Percentiles rank a stretch among this genome's conserved stretches.
phyloP scores from a whole-genome alignment of 2,113 vertebrate species.

The Xenopus borealis region DNA sequence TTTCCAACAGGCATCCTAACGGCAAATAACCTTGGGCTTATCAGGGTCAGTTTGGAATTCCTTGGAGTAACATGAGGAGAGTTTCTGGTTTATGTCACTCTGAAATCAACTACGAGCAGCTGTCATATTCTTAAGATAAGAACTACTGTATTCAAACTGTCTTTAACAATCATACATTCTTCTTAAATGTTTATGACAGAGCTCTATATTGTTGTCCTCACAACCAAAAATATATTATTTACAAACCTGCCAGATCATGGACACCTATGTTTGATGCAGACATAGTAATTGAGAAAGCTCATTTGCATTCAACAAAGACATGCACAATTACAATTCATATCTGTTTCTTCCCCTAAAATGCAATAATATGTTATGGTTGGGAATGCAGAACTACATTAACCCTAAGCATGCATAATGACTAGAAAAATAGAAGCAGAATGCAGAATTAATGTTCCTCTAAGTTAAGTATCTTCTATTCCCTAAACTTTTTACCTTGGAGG shows the following conservation, averaged over 20 bases:
- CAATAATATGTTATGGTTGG: not conserved
- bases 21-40: conserved; percentile 84
- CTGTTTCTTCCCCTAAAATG: not conserved
- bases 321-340: too few species aligned
- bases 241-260: not conserved
- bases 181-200: too few species aligned
- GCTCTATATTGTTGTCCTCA: not conserved
- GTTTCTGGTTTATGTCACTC: conserved; percentile 80
- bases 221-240: not conserved
- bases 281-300: conserved; percentile 51
- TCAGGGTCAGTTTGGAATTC: conserved; percentile 87
- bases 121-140: conserved; percentile 63
- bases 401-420: not conserved
- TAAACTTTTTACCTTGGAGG: conserved; percentile 21
- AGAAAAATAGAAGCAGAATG: not conserved
- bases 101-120: conserved; percentile 65
- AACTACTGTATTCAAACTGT: conserved; percentile 57
- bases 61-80: conserved; percentile 82
- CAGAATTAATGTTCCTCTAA: conserved; percentile 19
- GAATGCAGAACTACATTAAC: not conserved
- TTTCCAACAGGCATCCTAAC: conserved; percentile 82
- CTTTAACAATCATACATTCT: conserved; percentile 36
- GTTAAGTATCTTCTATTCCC: conserved; percentile 17
- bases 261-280: conserved; percentile 38
- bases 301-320: not conserved